Base-by-base conservation (phyloP, 2,888 invertebrate species). In the Lordiphosa fenestrarum region DNA sequence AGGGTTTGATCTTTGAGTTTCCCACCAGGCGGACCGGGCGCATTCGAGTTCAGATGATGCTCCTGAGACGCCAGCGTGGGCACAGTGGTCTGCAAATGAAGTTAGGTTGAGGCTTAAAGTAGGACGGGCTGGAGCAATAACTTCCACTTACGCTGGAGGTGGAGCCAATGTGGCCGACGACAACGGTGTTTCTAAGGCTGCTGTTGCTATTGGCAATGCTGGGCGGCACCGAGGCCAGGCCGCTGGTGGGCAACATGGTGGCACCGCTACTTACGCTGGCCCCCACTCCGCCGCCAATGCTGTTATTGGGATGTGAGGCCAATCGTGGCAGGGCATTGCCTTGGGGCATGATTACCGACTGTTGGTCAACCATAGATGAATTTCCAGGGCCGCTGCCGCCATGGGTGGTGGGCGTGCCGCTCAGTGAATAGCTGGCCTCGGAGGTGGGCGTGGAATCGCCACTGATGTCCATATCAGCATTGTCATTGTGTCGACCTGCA, bases 391-490 rank as follows among this genome's bases (percentile, higher is more conserved):
- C 73, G 30, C 60, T 52, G 38, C 70, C 65, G 53, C 85, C 82
- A 54, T 86, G 87, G 60, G 88, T 82, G 36, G 83, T 88, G 49
- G 90, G 90, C 59, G 90, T 90, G 55, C 89, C 89, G 65, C 89
- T 89, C 53, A 90, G 67, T 50, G 89, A 88, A 77, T 94, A 94
- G 61, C 94, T 93, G 69, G 94, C 93, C 90, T 96, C 96, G 23
- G 95, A 95, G 56, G 95, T 93, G 37, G 96, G 96, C 66, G 96
- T 96, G 87, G 96, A 96, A 86, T 95, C 94, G 75, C 95, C 95
- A 60, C 97, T 97, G 86, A 97, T 97, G 87, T 98, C 97, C 97
- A 97, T 97, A 86, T 97, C 97, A 90, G 96, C 95, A 84, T 91
- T 91, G 64, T 92, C 92, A 52, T 90, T 91, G 59, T 87, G 72